Base-by-base conservation (phyloP, 2,888 invertebrate species). In the Drosophila mayaguana region DNA sequence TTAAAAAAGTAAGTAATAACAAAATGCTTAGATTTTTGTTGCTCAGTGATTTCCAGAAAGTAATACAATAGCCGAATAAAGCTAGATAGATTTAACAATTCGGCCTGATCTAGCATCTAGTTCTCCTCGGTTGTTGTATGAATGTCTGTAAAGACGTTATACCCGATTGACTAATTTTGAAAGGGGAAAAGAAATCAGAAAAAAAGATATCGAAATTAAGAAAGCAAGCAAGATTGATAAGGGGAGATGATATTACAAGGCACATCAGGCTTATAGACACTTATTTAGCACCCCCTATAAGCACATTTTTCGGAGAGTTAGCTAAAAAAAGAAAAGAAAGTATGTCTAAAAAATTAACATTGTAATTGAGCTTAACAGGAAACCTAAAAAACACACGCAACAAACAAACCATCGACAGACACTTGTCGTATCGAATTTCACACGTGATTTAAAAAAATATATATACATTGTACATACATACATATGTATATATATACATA, bases 281-380 rank as follows among this genome's bases (percentile, higher is more conserved):
- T 42, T 38, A n/a, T 43, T 25, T 43, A 25, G 45, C 55, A 72
- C 71, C 70, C 51, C 53, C 56, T 53, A 63, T 42, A 60, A 28
- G 18, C 32, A 75, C 50, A 62, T 40, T 46, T 64, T 46, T 50
- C 18, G 16, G 34, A 59, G n/a, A 59, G 63, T 28, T 45, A 43
- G 28, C 36, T 28, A 60, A 66, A 48, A 53, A 72, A n/a, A 4
- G n/a, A 25, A 40, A 14, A 40, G 40, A 75, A 78, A 77, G 75
- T 63, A 68, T 54, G 50, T 69, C 56, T 61, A 74, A 76, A 78
- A 82, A 77, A 74, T 80, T 74, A 79, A 70, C 82, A 88, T 83
- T 92, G 92, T 91, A 93, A 92, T 90, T 91, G 93, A 92, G 91
- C 91, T 91, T 74, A 88, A 91, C 85, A 92, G 93, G 93, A 92